Base-by-base conservation (phyloP, 2,888 invertebrate species). In the Homarus gammarus region DNA sequence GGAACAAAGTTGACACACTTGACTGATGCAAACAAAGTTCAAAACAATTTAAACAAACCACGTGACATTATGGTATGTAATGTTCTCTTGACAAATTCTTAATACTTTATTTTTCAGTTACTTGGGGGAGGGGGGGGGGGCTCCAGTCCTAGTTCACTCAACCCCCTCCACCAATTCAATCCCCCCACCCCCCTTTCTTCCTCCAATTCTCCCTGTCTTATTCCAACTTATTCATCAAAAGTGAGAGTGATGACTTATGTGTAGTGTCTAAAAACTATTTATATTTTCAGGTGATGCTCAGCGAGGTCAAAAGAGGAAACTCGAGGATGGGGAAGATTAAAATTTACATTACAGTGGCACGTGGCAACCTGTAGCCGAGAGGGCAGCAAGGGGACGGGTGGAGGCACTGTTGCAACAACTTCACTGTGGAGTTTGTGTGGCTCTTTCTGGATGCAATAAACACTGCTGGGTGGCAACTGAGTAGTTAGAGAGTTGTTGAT, bases 231-330 rank as follows among this genome's bases (percentile, higher is more conserved):
- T n/a, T n/a, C n/a, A n/a, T n/a, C n/a, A n/a, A n/a, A n/a, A n/a
- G n/a, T n/a, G 6, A 36, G 3, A 5, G 36, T 22, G 22, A 18
- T 79, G 56, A 18, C 18, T 18, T 56, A 22, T 56, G 56, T 56
- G 2, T 18, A 18, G 22, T 56, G 18, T 12, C 56, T 56, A 5
- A 36, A 36, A 22, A 31, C 15, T 36, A 36, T 22, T 51, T 56
- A 10, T 31, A 3, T 68, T 31, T 88, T n/a, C 75, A 88, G 87
- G 87, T 75, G 87, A 68, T 15, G 75, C 36, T 33, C 40, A 64
- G 31, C 82, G 87, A 49, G 87, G 87, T 36, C 81, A 88, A 56
- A 88, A 88, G 82, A 88, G 87, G 87, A 88, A 88, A 70, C 83
- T 88, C 61, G 82, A 83, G 70, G 87, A 88, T 40, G 83, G 87